A percentile compares a stretch with the other conserved stretches of the same genome.
Evolutionary conservation across 2,888 invertebrate species (phyloP).

Genomic region (Pimpla rufipes): DNA sequence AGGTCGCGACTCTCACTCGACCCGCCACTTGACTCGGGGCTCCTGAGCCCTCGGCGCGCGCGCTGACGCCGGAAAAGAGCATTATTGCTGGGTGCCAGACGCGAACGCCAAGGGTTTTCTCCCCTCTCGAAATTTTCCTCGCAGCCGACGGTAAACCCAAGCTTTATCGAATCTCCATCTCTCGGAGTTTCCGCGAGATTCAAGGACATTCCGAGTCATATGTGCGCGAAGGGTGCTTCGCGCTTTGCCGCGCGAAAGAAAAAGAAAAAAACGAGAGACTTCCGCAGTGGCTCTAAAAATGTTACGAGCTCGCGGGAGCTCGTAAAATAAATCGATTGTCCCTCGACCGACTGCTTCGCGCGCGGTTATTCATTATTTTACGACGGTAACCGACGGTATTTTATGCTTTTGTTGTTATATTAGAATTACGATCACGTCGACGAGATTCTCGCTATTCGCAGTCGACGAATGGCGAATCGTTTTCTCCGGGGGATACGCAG

Average conservation of each 20-base stretch:
- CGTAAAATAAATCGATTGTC: constrained; percentile 8
- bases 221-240: neutral
- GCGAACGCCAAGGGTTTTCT: neutral
- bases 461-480: neutral
- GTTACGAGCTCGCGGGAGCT: neutral
- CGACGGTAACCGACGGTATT: neutral
- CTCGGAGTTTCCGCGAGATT: neutral
- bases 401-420: constrained; percentile 1
- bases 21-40: constrained; percentile 54
- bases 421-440: neutral
- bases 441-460: neutral
- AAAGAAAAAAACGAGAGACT: neutral
- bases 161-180: constrained; percentile 6
- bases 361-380: neutral
- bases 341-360: neutral
- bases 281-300: neutral
- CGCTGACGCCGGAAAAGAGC: neutral
- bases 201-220: neutral
- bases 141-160: neutral
- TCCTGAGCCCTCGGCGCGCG: constrained; percentile 3
- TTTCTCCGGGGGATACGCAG: constrained; percentile 3
- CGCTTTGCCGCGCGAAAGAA: neutral
- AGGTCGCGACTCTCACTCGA: constrained; percentile 57
- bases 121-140: constrained; percentile 5
- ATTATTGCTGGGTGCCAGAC: constrained; percentile 34